Percentiles rank a stretch among this genome's conserved stretches.
These are phyloP conservation scores for Mus spicilegus DNA, from an alignment of 2,113 vertebrate genomes.

Conservation along the genomic window DNA sequence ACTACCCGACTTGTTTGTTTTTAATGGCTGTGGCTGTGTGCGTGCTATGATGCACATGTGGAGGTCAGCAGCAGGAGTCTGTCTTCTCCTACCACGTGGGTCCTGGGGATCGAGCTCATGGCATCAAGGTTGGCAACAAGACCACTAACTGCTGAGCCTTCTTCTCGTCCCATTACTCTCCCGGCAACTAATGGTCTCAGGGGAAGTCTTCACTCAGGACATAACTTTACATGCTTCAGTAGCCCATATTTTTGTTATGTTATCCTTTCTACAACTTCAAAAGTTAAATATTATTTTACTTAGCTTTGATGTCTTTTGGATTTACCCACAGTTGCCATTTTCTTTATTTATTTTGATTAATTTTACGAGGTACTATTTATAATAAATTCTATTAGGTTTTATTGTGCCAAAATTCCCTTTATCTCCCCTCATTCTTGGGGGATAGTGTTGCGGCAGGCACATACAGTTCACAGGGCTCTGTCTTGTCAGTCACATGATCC, in stretches of 20 bases:
- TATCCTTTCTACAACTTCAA: not conserved
- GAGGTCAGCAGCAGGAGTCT: not conserved
- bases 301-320: not conserved
- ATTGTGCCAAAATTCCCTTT: not conserved
- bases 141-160: not conserved
- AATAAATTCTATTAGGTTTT: constrained; percentile 15
- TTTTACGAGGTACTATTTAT: constrained; percentile 1
- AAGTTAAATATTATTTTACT: not conserved
- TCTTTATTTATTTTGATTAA: not conserved
- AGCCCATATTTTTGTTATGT: not conserved
- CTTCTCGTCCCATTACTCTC: not conserved
- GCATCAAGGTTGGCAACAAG: not conserved
- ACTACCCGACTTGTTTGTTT: not conserved
- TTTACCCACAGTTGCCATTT: not conserved
- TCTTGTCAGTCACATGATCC: not conserved
- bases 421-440: not conserved
- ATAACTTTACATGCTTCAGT: not conserved
- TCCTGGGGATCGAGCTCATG: too few species aligned
- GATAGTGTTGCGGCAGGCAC: not conserved
- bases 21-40: not conserved
- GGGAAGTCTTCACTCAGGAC: not conserved
- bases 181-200: not conserved
- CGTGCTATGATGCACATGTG: not conserved
- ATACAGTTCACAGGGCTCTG: rapidly evolving
- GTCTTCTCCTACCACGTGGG: not conserved